phyloP scores from a whole-genome alignment of 2,888 invertebrate genomes.

The Amiota minor region DNA sequence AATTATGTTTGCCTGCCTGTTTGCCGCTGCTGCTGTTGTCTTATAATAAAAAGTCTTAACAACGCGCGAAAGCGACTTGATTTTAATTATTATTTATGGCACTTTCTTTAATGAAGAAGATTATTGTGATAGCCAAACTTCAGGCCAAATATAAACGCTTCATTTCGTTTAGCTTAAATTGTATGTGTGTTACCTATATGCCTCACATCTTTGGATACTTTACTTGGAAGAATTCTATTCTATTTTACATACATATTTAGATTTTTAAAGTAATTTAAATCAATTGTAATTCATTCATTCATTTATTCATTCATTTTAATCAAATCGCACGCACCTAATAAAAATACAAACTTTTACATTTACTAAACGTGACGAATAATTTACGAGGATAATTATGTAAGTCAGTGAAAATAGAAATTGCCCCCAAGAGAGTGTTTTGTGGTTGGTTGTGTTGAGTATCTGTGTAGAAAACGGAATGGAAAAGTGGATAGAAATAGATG shows the following conservation, averaged over 20 bases:
- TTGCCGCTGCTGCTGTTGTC: slow-evolving; percentile 12
- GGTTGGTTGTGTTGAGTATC: slow-evolving; percentile 17
- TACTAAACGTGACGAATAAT: slow-evolving; percentile 51
- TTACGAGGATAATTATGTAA: slow-evolving; percentile 71
- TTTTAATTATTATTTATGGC: slow-evolving; percentile 70
- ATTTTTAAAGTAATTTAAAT: slow-evolving; percentile 55
- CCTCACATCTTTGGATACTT: too few relatives aligned
- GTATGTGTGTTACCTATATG: too few relatives aligned
- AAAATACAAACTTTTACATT: slow-evolving; percentile 44
- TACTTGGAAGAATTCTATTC: too few relatives aligned
- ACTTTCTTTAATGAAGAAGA: slow-evolving; percentile 59
- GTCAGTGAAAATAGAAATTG: slow-evolving; percentile 55
- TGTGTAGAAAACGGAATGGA: too few relatives aligned
- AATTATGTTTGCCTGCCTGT: background rate
- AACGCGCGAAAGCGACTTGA: slow-evolving; percentile 61
- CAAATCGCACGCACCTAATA: slow-evolving; percentile 50
- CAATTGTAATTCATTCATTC: slow-evolving; percentile 61
- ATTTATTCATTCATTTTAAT: slow-evolving; percentile 71
- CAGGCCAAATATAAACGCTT: too few relatives aligned
- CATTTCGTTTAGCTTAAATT: too few relatives aligned
- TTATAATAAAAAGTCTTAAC: slow-evolving; percentile 65
- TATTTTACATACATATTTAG: too few relatives aligned
- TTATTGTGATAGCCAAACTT: slow-evolving; percentile 46
- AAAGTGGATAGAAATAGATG: too few relatives aligned
- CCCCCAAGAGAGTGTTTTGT: slow-evolving; percentile 63